Base-by-base conservation (phyloP, 1,140 invertebrate genomes). In the Pantala flavescens region DNA sequence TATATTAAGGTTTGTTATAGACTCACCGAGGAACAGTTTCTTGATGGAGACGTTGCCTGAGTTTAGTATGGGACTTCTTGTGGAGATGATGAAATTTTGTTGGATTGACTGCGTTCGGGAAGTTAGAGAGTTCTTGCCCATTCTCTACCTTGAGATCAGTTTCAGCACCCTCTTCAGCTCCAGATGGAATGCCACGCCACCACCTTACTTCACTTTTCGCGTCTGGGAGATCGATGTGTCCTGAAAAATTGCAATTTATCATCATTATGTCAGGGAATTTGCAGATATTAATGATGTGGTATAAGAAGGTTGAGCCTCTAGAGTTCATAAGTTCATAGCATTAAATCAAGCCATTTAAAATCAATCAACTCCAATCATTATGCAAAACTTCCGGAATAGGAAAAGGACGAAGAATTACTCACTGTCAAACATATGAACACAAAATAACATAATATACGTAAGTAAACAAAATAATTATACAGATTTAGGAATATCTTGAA, bases 191-290 rank as follows among this genome's bases (percentile, higher is more conserved):
- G 55, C 85, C 81, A 78, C 86, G 87, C 71, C 81, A 82, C 90
- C 90, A 91, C 9, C 83, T 84, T 24, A 90, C 87, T 74, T 89
- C 89, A 78, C 87, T 90, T 28, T 83, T 84, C 36, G 89, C 88
- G 80, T 91, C 90, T n/a, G 90, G 89, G 43, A 91, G 81, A 78
- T 89, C 85, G n/a, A 90, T 87, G 72, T 82, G 82, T 43, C 84
- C 84, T 85, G 76, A 80, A 79, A 73, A 74, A 23, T 78, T 73
- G 74, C 76, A 43, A 63, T 24, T 24, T 5, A 76, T 24, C 43
- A 42, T 74, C 42, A 9, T 14, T 9, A 0, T 73, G 24, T 73
- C 55, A 73, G 55, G 14, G 12, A n/a, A 36, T 36, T 36, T 36
- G 9, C 9, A 9, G 3, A 36, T 36, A 36, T 36, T 36, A 36